Evolutionary conservation across 2,113 vertebrate species (phyloP), one percentile per base, ranked within the genome.

Genomic region (Plecturocebus donacophilus): DNA sequence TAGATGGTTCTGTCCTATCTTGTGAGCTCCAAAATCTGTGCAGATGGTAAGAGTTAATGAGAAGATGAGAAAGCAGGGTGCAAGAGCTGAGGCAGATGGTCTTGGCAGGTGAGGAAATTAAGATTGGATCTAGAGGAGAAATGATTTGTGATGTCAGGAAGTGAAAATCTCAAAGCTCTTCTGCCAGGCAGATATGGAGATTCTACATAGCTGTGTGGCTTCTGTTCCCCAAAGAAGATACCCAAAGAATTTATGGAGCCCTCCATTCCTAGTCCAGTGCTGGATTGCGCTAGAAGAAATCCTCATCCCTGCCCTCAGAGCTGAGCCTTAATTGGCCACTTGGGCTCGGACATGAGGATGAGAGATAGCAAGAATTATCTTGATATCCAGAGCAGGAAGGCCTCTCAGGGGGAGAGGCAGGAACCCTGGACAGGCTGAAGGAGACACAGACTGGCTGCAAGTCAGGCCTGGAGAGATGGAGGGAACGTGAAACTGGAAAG

Each of bases 101-200:
- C 81, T 70, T 73, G 76, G 70, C 35, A 89, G 54, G 21, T 85
- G 77, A 80, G 35, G 45, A 47, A 92, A 87, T 66, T 81, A 82
- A 92, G 73, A 76, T 42, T 90, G 47, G 6, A 52, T 85, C 4
- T 83, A 68, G 58, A 96, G 42, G 71, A 79, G 32, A 97, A 80
- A 75, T 77, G 45, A 80, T 45, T 19, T 71, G 19, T 32, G 12
- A 23, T 91, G n/a, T 96, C 66, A 73, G 66, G 32, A 96, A 87
- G 32, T 77, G 52, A 96, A 85, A 95, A 40, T 88, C 52, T 85
- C 75, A 82, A 64, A 89, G 68, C 54, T 92, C 11, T 96, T 88
- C 87, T 73, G 20, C 19, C 47, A 45, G 76, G 45, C 52, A 86
- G 38, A 91, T 23, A 42, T 32, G 21, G 82, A 54, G 93, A 90